Evolutionary conservation across 2,888 invertebrate genomes (phyloP).

Genomic region (Leucozona laternaria): DNA sequence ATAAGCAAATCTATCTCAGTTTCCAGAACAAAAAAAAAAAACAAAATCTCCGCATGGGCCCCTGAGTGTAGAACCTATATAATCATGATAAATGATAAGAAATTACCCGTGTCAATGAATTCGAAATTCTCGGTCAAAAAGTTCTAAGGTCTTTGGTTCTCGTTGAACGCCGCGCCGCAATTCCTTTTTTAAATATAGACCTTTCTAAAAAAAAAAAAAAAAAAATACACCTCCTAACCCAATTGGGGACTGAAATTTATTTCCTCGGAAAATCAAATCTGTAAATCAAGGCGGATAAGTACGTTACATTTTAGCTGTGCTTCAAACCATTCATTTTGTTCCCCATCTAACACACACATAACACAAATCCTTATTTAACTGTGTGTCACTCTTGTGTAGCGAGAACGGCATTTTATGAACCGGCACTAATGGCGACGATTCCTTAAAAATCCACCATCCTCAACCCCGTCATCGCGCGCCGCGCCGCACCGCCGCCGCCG

Average conservation of each 20-base stretch:
- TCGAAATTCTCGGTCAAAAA: constrained; percentile 47
- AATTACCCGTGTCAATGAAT: constrained; percentile 63
- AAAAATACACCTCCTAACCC: neutral
- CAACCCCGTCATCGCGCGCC: neutral
- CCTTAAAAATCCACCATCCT: constrained; percentile 1
- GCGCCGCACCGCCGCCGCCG: neutral
- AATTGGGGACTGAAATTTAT: constrained; percentile 37
- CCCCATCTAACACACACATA: constrained; percentile 45
- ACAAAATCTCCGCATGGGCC: neutral
- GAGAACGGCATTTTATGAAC: constrained; percentile 67
- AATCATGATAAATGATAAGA: constrained; percentile 55
- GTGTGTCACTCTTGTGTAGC: constrained; percentile 56
- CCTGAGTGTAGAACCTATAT: neutral
- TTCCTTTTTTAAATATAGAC: constrained; percentile 7
- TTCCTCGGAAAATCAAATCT: constrained; percentile 43
- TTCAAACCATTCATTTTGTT: constrained; percentile 9
- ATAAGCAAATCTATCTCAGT: neutral
- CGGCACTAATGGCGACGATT: constrained; percentile 68
- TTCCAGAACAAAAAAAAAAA: neutral
- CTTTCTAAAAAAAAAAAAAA: neutral
- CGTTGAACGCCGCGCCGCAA: neutral
- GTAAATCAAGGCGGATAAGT: constrained; percentile 56
- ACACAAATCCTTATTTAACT: constrained; percentile 63
- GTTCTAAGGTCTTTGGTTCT: constrained; percentile 5
- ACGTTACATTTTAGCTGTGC: constrained; percentile 32